Base-by-base conservation (phyloP, 2,797 vertebrate genomes). In the Mastacembelus armatus region DNA sequence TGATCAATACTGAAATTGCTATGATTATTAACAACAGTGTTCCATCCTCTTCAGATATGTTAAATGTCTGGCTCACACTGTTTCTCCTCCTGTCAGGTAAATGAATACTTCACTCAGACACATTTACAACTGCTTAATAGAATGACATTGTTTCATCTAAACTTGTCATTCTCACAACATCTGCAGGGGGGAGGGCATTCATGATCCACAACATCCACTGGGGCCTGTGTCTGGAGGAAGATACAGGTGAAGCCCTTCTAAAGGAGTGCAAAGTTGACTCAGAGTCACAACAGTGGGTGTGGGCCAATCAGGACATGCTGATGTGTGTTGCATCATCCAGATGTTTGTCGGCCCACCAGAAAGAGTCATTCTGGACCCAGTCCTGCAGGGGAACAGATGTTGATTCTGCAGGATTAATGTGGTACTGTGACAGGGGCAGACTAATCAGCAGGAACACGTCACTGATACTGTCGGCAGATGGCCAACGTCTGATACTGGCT, bases 21-120 rank as follows among this genome's bases (percentile, higher is more conserved):
- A 7, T 45, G 33, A 26, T 24, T 42, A 42, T 1, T 62, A 18
- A 58, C 39, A 24, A 59, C 4, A 47, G 3, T 48, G 9, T 43
- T 48, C 11, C 16, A 27, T 69, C 39, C 22, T 57, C 35, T 73
- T 22, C 22, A 91, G 88, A 66, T 40, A 95, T 96, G 95, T 71
- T 74, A 62, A 14, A 50, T 9, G 49, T 83, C 30, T 93, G 91
- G 92, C 85, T 94, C 24, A 42, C 88, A 4, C 61, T 93, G 39
- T 84, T 88, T 48, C 58, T 95, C n/a, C 48, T 93, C 56, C 75
- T 94, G 38, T 84, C 91, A 85, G 95, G 96, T 96, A 92, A 74
- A 66, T 36, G 14, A 11, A 4, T 16, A 3, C 7, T 24, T 40
- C 27, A 30, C 45, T 44, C n/a, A 55, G 14, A 54, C 7, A 26